Base-by-base conservation (phyloP, 2,888 invertebrate genomes). In the Scelioninae gen. 1 region DNA sequence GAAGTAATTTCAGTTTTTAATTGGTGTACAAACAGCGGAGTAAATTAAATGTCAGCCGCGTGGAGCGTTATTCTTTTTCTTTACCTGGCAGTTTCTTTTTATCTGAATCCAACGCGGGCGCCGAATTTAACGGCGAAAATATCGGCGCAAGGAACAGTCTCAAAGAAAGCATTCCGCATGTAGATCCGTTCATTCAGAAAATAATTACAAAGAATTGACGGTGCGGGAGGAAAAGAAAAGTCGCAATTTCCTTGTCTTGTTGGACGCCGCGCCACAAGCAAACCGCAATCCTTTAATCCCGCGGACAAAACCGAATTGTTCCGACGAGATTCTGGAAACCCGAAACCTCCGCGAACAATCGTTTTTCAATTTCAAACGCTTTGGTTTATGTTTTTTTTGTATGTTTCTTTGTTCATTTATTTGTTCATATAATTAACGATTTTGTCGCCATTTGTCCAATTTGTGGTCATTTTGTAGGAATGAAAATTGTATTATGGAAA, bases 171-270 rank as follows among this genome's bases (percentile, higher is more conserved):
- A 45, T 5, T 23, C 38, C 56, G 43, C 68, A 31, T 68, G 60
- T 47, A 60, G 68, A 77, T 77, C 62, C 72, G 47, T n/a, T n/a
- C 66, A 63, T 72, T 65, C 63, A 32, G 56, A 31, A 80, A 69
- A 81, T 75, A 81, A 81, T 81, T 69, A 81, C 75, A 81, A 81
- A 75, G 69, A 69, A 81, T 75, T 65, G 53, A 29, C 51, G 45
- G 29, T 13, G 55, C 11, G n/a, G 13, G 34, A 38, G 31, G 40
- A 31, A 31, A 16, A 29, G 15, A 55, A n/a, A 32, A 10, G 11
- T 2, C 56, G 45, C 63, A 45, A 43, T 51, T 66, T 31, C 16
- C 80, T 55, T 49, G 74, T 74, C 56, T 66, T 66, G 63, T 72
- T 60, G 53, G 16, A 66, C 60, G 66, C n/a, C n/a, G n/a, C n/a